These are phyloP conservation scores for Hypolimnas misippus DNA, from an alignment of 2,888 invertebrate genomes.

Conservation along the genomic window DNA sequence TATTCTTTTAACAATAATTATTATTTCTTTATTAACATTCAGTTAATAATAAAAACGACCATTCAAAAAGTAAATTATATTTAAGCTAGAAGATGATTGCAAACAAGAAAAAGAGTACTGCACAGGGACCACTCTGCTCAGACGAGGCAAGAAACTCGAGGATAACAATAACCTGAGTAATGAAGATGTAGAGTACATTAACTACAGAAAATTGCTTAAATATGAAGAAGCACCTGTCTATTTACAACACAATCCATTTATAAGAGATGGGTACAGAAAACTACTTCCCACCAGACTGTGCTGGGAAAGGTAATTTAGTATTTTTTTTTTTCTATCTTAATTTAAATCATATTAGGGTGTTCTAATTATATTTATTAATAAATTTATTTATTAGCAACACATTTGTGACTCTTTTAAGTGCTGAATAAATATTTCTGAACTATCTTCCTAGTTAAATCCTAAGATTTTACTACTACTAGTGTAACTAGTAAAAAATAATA, in stretches of 20 bases:
- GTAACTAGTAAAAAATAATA: too few relatives aligned
- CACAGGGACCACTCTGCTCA: conserved; percentile 58
- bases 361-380: too few relatives aligned
- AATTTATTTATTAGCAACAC: too few relatives aligned
- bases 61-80: conserved; percentile 12
- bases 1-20: too few relatives aligned
- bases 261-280: conserved; percentile 93
- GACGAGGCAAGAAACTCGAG: conserved; percentile 72
- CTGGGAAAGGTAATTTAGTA: conserved; percentile 89
- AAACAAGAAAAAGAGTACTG: conserved; percentile 58
- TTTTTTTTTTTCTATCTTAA: conserved; percentile 29
- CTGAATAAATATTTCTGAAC: too few relatives aligned
- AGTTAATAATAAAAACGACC: too few relatives aligned
- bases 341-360: too few relatives aligned
- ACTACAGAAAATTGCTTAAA: conserved; percentile 73
- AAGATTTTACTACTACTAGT: too few relatives aligned
- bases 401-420: too few relatives aligned
- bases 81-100: conserved; percentile 64
- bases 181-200: conserved; percentile 77
- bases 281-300: conserved; percentile 92
- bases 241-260: conserved; percentile 94
- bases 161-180: conserved; percentile 78
- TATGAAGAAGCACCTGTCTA: conserved; percentile 90
- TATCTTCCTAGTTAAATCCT: too few relatives aligned
- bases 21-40: neutral